A percentile compares a stretch with the other conserved stretches of the same genome.
phyloP scores from a whole-genome alignment of 1,140 invertebrate species.

The Anthonomus grandis region DNA sequence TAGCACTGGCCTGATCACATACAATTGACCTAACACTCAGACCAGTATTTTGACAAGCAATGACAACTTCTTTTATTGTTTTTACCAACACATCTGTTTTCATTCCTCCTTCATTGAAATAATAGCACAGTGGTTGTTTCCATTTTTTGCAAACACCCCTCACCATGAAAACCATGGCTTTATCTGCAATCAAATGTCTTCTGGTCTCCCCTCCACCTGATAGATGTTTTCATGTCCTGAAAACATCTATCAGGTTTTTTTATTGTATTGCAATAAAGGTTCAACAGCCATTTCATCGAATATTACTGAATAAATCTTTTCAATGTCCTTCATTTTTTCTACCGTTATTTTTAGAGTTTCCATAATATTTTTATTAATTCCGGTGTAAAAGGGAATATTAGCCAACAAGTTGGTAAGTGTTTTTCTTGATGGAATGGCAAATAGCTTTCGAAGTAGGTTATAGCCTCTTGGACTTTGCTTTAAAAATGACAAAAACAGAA shows the following conservation, averaged over 20 bases:
- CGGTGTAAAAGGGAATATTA: slow-evolving; percentile 25
- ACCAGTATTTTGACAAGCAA: neutral
- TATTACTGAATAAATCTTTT: slow-evolving; percentile 35
- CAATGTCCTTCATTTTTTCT: slow-evolving; percentile 16
- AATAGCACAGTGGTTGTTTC: slow-evolving; percentile 37
- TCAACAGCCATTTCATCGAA: slow-evolving; percentile 42
- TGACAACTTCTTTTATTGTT: no score
- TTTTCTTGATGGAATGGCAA: slow-evolving; percentile 27
- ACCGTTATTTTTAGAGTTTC: slow-evolving; percentile 16
- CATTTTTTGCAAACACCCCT: slow-evolving; percentile 34
- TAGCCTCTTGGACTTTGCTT: slow-evolving; percentile 31
- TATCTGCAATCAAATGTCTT: slow-evolving; percentile 39
- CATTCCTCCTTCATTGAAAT: slow-evolving; percentile 26
- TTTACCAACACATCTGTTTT: slow-evolving; percentile 8
- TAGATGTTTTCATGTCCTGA: no score
- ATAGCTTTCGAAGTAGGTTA: slow-evolving; percentile 17
- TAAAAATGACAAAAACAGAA: slow-evolving; percentile 25
- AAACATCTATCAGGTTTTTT: slow-evolving; percentile 29
- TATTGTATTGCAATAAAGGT: slow-evolving; percentile 28
- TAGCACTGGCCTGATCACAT: no score
- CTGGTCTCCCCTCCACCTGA: no score
- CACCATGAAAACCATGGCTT: slow-evolving; percentile 42
- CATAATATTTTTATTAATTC: slow-evolving; percentile 30
- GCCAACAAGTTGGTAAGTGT: slow-evolving; percentile 20
- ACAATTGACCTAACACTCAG: no score